phyloP scores from a whole-genome alignment of 1,140 invertebrate species.

The Phymastichus coffea region DNA sequence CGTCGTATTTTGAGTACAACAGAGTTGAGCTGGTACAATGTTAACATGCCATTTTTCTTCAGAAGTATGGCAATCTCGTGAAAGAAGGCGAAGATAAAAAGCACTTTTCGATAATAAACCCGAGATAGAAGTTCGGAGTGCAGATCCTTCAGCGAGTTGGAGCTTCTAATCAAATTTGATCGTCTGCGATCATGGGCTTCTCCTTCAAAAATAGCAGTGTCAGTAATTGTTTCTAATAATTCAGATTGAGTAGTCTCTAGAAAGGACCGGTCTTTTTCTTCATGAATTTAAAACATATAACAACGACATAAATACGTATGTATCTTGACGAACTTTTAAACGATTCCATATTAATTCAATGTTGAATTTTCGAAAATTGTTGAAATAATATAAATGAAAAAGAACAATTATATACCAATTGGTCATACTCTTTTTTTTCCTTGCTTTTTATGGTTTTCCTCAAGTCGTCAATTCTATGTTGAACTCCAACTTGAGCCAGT shows the following conservation, averaged over 20 bases:
- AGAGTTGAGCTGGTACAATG: slow-evolving; percentile 15
- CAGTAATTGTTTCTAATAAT: slow-evolving; percentile 10
- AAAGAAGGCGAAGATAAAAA: slow-evolving; percentile 24
- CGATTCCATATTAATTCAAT: no score
- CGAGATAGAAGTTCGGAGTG: slow-evolving; percentile 6
- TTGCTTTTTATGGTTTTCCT: no score
- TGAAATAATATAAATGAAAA: no score
- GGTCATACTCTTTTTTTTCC: no score
- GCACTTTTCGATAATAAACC: background rate
- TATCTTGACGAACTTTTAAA: no score
- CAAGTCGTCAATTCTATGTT: no score
- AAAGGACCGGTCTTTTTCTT: slow-evolving; percentile 11
- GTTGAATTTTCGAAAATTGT: no score
- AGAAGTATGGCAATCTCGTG: slow-evolving; percentile 3
- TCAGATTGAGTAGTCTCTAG: slow-evolving; percentile 22
- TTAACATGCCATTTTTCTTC: slow-evolving; percentile 17
- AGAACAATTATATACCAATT: no score
- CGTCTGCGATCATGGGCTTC: slow-evolving; percentile 2
- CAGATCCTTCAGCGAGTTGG: background rate
- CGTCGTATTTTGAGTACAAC: background rate
- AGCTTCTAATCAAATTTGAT: slow-evolving; percentile 12
- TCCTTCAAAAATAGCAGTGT: slow-evolving; percentile 15
- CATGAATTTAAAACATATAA: no score
- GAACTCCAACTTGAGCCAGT: no score
- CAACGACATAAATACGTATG: no score